Conservation (phyloP, 2,888 invertebrate species). For the Drosophila barbarae region DNA sequence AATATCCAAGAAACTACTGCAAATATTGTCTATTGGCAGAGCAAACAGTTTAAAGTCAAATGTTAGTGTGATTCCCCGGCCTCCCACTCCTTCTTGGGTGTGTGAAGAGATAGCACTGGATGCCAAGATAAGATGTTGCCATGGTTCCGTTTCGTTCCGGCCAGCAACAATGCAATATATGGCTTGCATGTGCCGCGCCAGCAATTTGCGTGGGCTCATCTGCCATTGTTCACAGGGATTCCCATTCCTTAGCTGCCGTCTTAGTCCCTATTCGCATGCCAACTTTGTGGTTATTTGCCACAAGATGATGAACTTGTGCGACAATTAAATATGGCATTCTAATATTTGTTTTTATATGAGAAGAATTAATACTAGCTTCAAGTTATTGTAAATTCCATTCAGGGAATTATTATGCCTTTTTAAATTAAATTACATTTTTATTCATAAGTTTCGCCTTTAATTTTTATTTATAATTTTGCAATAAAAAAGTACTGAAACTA, state of each 20-base stretch:
- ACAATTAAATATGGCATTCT: not conserved
- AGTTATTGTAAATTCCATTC: not conserved
- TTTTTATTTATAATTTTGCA: no score
- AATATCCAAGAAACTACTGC: slow-evolving; percentile 1
- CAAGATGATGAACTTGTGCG: not conserved
- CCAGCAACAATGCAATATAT: slow-evolving; percentile 28
- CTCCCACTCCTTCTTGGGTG: not conserved
- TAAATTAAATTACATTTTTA: no score
- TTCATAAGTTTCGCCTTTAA: no score
- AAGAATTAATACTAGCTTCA: not conserved
- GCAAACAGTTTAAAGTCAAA: slow-evolving; percentile 15
- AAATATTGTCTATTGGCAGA: slow-evolving; percentile 7
- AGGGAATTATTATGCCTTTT: not conserved
- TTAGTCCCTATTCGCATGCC: not conserved
- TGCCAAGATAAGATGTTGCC: slow-evolving; percentile 31
- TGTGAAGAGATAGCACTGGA: slow-evolving; percentile 11
- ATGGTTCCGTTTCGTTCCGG: slow-evolving; percentile 16
- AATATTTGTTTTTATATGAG: not conserved
- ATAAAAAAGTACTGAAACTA: no score
- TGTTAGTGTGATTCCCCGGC: not conserved
- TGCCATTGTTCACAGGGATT: slow-evolving; percentile 26
- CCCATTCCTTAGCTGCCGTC: slow-evolving; percentile 1
- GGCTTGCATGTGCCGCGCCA: slow-evolving; percentile 15
- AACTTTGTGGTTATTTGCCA: not conserved
- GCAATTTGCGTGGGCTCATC: slow-evolving; percentile 32